Evolutionary conservation across 2,113 vertebrate species (phyloP), one percentile per base, ranked within the genome.

Genomic region (Eulemur rufifrons): DNA sequence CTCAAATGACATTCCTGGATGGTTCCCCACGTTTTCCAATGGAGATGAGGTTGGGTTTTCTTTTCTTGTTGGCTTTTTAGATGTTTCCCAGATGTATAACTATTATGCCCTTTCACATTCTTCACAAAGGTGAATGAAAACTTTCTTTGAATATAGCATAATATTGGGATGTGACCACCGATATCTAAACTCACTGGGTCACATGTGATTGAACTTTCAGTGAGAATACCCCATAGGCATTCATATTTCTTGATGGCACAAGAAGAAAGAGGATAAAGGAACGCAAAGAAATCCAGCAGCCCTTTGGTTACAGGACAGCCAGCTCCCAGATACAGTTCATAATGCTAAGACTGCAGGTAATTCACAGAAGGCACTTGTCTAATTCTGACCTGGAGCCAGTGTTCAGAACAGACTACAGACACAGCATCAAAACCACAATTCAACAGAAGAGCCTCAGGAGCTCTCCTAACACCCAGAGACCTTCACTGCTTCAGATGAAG

Each of bases 91-190:
- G 66, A 77, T 1, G 27, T 59, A 64, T 50, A 74, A 69, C 56
- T 93, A 56, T 52, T 94, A 20, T 84, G 77, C 37, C 61, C 69
- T 93, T 93, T 85, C 34, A 15, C 23, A 68, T 84, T 87, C 63
- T 89, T 54, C 81, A 85, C 64, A 95, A 92, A 96, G 86, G 77
- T 80, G 80, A 96, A 95, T 86, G 68, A 69, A 95, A 96, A 85
- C 82, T 94, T 84, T n/a, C 91, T 89, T 76, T 89, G 64, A 96
- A 73, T 82, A 59, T 66, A 89, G 90, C 42, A 34, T 63, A 64
- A 80, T 82, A 61, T 32, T 74, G 47, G 45, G 37, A 86, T 87
- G 37, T 96, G 91, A 97, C 86, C 86, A 89, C 88, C 29, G 23
- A n/a, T 85, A 91, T 88, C 81, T 87, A 63, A 94, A 88, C 63